Conservation (phyloP, 2,797 vertebrate genomes). For the Steatocranus sp. region DNA sequence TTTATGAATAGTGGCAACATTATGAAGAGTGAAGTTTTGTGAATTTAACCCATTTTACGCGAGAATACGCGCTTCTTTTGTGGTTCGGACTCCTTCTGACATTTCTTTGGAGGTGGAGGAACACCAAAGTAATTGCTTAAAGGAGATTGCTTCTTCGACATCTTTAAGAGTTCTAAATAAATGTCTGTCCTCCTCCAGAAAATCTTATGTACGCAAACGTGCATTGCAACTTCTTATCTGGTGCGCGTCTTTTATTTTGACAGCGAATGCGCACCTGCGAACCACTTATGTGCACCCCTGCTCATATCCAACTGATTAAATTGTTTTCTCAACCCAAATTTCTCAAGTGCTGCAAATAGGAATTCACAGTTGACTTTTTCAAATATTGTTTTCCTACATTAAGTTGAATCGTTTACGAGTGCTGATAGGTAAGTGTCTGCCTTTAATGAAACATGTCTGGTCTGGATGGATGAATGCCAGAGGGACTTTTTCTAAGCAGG, state of each 20-base stretch:
- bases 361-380: not conserved
- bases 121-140: no score
- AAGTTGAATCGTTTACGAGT: not conserved
- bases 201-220: fast-evolving
- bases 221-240: not conserved
- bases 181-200: not conserved
- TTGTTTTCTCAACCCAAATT: not conserved
- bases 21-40: not conserved
- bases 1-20: not conserved
- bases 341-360: not conserved
- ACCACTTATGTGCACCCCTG: not conserved
- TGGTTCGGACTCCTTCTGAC: no score
- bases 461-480: not conserved
- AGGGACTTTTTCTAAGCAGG: not conserved
- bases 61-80: no score
- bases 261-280: fast-evolving
- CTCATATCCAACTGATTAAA: not conserved
- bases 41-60: not conserved
- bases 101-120: no score
- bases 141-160: no score
- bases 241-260: not conserved
- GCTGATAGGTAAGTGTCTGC: not conserved
- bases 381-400: not conserved
- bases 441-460: not conserved
- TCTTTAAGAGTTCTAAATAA: no score